Evolutionary conservation across 1,140 invertebrate genomes (phyloP).

Genomic region (Cepaea nemoralis): DNA sequence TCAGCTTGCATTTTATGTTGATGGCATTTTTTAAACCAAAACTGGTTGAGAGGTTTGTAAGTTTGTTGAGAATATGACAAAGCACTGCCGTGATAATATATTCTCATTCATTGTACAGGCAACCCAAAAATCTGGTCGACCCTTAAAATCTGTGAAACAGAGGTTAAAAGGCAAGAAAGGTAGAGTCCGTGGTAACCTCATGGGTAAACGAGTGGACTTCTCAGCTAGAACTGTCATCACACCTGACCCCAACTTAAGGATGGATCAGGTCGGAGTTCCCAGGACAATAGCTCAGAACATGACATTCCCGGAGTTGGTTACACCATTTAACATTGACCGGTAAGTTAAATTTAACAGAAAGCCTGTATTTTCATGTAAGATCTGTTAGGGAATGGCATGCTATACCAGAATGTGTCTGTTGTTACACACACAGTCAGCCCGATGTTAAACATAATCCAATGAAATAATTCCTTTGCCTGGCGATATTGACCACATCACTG

Average conservation of each 20-base stretch:
- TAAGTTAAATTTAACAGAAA: slow-evolving; percentile 65
- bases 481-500: no score
- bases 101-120: slow-evolving; percentile 74
- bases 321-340: slow-evolving; percentile 98
- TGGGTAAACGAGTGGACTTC: slow-evolving; percentile 99
- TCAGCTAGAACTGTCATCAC: slow-evolving; percentile 99
- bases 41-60: not conserved
- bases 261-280: slow-evolving; percentile 97
- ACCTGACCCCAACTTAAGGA: slow-evolving; percentile 97
- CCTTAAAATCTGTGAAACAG: slow-evolving; percentile 95
- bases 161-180: slow-evolving; percentile 91
- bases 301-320: slow-evolving; percentile 99
- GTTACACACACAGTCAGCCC: no score
- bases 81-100: no score
- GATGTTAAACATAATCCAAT: no score
- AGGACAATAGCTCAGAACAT: slow-evolving; percentile 98
- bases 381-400: no score
- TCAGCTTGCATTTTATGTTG: no score
- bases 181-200: slow-evolving; percentile 96
- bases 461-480: no score
- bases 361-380: no score
- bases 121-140: slow-evolving; percentile 98
- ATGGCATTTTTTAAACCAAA: no score
- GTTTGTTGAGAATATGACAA: no score
- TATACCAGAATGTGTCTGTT: no score